A percentile compares a stretch with the other conserved stretches of the same genome.
These are phyloP conservation scores for Myiotriccus ornatus DNA, from an alignment of 2,797 vertebrate species.

Conservation along the genomic window DNA sequence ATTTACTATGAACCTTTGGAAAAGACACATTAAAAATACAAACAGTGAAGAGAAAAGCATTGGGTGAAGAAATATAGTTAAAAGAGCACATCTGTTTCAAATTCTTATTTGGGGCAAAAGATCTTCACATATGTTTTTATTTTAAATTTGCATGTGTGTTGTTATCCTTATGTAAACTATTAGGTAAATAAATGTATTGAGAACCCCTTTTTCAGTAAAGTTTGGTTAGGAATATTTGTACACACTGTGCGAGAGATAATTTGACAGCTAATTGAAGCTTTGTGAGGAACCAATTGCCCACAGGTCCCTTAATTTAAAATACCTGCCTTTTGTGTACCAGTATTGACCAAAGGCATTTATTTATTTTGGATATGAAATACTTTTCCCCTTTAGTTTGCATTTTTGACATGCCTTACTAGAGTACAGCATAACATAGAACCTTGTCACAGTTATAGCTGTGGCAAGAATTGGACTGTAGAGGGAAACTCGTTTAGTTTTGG, in stretches of 20 bases:
- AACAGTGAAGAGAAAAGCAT: constrained; percentile 68
- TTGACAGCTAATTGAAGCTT: constrained; percentile 74
- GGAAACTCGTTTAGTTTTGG: constrained; percentile 35
- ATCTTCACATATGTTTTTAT: constrained; percentile 75
- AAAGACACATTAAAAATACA: constrained; percentile 69
- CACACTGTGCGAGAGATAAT: constrained; percentile 72
- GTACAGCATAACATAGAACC: neutral
- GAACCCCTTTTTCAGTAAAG: constrained; percentile 76
- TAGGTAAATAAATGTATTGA: constrained; percentile 79
- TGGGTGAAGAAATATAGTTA: constrained; percentile 78
- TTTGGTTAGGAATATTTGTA: constrained; percentile 74
- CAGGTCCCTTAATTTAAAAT: constrained; percentile 40
- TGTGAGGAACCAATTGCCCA: constrained; percentile 54
- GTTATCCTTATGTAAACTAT: constrained; percentile 79
- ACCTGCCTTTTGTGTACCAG: constrained; percentile 5
- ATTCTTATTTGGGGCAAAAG: constrained; percentile 72
- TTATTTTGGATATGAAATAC: constrained; percentile 66
- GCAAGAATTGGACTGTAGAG: neutral
- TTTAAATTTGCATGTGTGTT: constrained; percentile 80
- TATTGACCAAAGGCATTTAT: constrained; percentile 26
- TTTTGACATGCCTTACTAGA: constrained; percentile 19
- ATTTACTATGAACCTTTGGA: constrained; percentile 73
- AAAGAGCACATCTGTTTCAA: constrained; percentile 79
- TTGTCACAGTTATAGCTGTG: constrained; percentile 23
- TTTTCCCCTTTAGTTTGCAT: constrained; percentile 58